Evolutionary conservation across 1,140 invertebrate species (phyloP).

Genomic region (Atta texana): DNA sequence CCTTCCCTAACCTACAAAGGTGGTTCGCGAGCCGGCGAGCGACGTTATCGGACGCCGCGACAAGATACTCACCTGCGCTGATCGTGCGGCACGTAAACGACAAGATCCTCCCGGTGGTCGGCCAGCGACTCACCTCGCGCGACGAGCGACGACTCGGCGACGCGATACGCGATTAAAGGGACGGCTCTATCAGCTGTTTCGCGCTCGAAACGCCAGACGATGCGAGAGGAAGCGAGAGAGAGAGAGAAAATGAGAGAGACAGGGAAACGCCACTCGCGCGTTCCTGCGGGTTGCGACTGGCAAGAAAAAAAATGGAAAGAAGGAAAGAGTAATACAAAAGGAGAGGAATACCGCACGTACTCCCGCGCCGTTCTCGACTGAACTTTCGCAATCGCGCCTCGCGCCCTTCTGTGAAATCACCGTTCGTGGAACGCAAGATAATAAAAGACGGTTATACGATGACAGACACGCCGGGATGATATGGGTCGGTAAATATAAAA

Average conservation of each 20-base stretch:
- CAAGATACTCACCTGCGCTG: background rate
- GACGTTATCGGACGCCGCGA: slow-evolving; percentile 19
- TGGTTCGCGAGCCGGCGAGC: slow-evolving; percentile 34
- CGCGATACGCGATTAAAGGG: slow-evolving; percentile 72
- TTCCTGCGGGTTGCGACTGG: slow-evolving; percentile 32
- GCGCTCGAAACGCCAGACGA: slow-evolving; percentile 42
- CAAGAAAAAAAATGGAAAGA: background rate
- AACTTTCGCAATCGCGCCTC: no score
- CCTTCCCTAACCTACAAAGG: slow-evolving; percentile 74
- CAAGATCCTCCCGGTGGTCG: background rate
- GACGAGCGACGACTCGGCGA: slow-evolving; percentile 29
- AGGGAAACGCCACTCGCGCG: slow-evolving; percentile 26
- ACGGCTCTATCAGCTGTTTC: slow-evolving; percentile 73
- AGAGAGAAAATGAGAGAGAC: slow-evolving; percentile 31
- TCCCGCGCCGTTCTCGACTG: background rate
- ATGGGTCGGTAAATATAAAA: slow-evolving; percentile 3
- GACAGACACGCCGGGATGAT: background rate
- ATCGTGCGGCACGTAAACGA: slow-evolving; percentile 12
- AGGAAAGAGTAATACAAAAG: slow-evolving; percentile 5
- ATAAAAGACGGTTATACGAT: background rate
- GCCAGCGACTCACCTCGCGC: slow-evolving; percentile 48
- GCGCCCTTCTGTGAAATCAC: slow-evolving; percentile 33
- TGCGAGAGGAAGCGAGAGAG: slow-evolving; percentile 4
- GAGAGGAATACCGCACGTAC: background rate
- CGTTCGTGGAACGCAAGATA: background rate